Percentiles rank a stretch among this genome's conserved stretches.
These are phyloP conservation scores for Rhinolophus sinicus DNA, from an alignment of 2,113 vertebrate genomes.

Conservation along the genomic window DNA sequence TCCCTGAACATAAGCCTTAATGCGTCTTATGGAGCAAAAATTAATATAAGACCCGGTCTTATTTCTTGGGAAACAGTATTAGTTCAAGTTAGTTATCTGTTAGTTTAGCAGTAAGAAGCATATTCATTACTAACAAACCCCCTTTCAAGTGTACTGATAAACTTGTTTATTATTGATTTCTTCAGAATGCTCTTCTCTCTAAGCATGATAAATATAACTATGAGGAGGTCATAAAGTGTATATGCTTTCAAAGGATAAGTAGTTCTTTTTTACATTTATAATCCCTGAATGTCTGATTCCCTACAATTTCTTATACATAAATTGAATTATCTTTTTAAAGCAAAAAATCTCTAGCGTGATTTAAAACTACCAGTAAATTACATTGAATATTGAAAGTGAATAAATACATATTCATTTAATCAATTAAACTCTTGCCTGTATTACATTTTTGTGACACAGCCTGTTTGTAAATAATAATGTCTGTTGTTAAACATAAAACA, in stretches of 20 bases:
- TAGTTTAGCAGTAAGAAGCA: neutral
- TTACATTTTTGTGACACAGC: neutral
- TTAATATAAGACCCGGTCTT: no score
- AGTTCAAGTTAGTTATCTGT: neutral
- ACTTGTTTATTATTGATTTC: neutral
- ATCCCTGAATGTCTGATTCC: neutral
- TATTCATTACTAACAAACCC: neutral
- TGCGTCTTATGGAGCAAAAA: no score
- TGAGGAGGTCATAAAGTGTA: neutral
- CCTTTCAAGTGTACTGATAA: neutral
- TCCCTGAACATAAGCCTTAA: no score
- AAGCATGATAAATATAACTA: neutral
- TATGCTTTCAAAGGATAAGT: neutral
- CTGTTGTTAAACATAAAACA: neutral
- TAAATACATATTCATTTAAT: neutral
- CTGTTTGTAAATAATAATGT: neutral
- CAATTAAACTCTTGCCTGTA: neutral
- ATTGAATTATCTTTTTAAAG: neutral
- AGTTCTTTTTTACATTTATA: neutral
- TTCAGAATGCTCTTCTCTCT: neutral
- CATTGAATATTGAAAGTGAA: constrained; percentile 33
- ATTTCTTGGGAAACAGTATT: neutral
- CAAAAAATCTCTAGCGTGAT: neutral
- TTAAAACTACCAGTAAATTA: constrained; percentile 37
- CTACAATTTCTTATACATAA: neutral